Base-by-base conservation (phyloP, 2,888 invertebrate genomes). In the Tineola bisselliella region DNA sequence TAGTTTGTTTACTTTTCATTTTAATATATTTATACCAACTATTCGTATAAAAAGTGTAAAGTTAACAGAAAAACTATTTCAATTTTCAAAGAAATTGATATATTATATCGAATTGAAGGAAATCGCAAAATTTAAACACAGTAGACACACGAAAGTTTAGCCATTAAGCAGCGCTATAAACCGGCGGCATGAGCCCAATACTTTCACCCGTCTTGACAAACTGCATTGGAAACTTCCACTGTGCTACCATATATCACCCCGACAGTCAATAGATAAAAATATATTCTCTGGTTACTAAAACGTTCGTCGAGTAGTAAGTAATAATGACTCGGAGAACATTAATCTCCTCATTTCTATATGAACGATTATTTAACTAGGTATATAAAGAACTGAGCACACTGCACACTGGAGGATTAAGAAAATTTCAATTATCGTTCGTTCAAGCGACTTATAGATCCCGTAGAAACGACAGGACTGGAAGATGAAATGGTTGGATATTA, bases 371-470 rank as follows among this genome's bases (percentile, higher is more conserved):
- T 58, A 38, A 58, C 17, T 58, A 38, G 4, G 33, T 38, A 58
- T 17, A 15, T 31, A 17, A 31, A 33, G 25, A 59, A 25, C 58
- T 58, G 30, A 8, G 59, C 62, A 33, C 62, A 52, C 67, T 66
- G 59, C 62, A 33, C 62, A 52, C 67, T 66, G 62, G 65, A 70
- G 74, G 74, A 77, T 77, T 74, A 74, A 74, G 74, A 74, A 76
- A 77, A 75, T 73, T 75, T 78, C 78, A 79, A 78, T 79, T 77
- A 77, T 73, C 70, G 71, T 68, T 63, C 66, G 66, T 67, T 67
- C 66, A 63, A 64, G 62, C 64, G 44, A 44, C 48, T 60, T 60
- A 60, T 48, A 44, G 60, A 30, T 33, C 56, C 56, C n/a, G 25
- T 30, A 56, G 17, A 30, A 30, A 56, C 56, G 56, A 10, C 25